Percentiles rank a stretch among this genome's conserved stretches.
These are phyloP conservation scores for Osmerus eperlanus DNA, from an alignment of 2,113 vertebrate species.

Conservation along the genomic window DNA sequence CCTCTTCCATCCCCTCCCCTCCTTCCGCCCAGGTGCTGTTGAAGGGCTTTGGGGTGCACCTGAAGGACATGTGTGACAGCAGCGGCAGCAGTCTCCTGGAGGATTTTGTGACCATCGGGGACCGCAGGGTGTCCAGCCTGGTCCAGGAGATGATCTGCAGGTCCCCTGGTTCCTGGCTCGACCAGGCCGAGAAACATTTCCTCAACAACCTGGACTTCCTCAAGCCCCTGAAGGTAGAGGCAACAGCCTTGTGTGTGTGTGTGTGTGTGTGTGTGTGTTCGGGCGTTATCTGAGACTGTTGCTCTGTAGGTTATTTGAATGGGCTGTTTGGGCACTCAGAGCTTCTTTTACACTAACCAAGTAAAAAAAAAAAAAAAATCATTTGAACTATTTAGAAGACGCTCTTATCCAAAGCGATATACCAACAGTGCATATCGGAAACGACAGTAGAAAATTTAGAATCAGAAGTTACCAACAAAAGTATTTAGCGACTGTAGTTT, in stretches of 20 bases:
- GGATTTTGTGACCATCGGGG: constrained; percentile 73
- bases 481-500: too few relatives aligned
- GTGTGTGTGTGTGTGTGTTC: too few relatives aligned
- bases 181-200: constrained; percentile 68
- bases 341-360: too few relatives aligned
- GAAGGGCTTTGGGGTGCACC: constrained; percentile 74
- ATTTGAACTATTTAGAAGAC: too few relatives aligned
- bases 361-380: too few relatives aligned
- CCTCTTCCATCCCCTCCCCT: background rate
- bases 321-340: too few relatives aligned
- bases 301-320: too few relatives aligned
- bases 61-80: constrained; percentile 77
- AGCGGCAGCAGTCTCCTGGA: constrained; percentile 37
- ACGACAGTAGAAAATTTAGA: too few relatives aligned
- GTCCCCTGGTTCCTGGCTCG: constrained; percentile 67
- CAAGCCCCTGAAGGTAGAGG: constrained; percentile 77
- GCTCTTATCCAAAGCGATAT: too few relatives aligned
- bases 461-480: too few relatives aligned
- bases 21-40: constrained; percentile 71
- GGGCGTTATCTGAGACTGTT: too few relatives aligned
- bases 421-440: too few relatives aligned
- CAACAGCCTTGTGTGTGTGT: background rate
- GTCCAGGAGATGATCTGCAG: constrained; percentile 71
- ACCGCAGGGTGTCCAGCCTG: constrained; percentile 36
- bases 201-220: constrained; percentile 79